Conservation (phyloP, 2,113 vertebrate genomes). For the Oxygymnocypris stewartii region DNA sequence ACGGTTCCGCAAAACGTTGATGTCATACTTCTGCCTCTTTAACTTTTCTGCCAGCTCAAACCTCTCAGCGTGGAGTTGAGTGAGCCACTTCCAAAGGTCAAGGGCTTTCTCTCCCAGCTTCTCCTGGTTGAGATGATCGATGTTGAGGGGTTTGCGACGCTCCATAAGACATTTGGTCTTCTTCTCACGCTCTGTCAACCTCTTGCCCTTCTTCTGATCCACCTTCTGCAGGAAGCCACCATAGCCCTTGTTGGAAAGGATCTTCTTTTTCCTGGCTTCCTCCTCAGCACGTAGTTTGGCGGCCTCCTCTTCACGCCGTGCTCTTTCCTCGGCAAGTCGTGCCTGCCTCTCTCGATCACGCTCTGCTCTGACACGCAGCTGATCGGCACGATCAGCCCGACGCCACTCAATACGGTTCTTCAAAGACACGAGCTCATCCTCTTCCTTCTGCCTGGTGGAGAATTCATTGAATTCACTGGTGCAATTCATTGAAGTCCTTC, state of each 20-base stretch:
- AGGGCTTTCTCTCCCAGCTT: slow-evolving; percentile 85
- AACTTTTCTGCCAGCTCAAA: slow-evolving; percentile 92
- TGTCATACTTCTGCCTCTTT: slow-evolving; percentile 95
- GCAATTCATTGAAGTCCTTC: slow-evolving; percentile 93
- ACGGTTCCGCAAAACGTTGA: slow-evolving; percentile 89
- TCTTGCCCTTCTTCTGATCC: slow-evolving; percentile 79
- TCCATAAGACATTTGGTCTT: slow-evolving; percentile 78
- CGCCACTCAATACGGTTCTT: slow-evolving; percentile 89
- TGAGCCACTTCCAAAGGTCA: slow-evolving; percentile 88
- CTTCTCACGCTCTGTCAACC: slow-evolving; percentile 78
- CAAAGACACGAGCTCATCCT: slow-evolving; percentile 88
- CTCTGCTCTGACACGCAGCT: slow-evolving; percentile 86
- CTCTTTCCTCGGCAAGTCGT: slow-evolving; percentile 83
- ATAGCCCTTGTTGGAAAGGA: slow-evolving; percentile 85
- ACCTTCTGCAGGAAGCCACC: slow-evolving; percentile 77
- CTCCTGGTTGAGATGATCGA: slow-evolving; percentile 79
- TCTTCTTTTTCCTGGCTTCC: slow-evolving; percentile 92
- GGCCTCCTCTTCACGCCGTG: slow-evolving; percentile 89
- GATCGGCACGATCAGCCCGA: slow-evolving; percentile 87
- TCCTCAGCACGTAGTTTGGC: slow-evolving; percentile 85
- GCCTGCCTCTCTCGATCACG: slow-evolving; percentile 87
- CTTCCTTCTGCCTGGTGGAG: slow-evolving; percentile 92
- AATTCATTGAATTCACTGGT: too few relatives aligned
- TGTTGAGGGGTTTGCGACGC: slow-evolving; percentile 76
- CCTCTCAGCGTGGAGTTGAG: slow-evolving; percentile 88